Percentiles rank a stretch among this genome's conserved stretches.
These are phyloP conservation scores for Ophthalmotilapia sp. DNA, from an alignment of 2,113 vertebrate species.

Conservation along the genomic window DNA sequence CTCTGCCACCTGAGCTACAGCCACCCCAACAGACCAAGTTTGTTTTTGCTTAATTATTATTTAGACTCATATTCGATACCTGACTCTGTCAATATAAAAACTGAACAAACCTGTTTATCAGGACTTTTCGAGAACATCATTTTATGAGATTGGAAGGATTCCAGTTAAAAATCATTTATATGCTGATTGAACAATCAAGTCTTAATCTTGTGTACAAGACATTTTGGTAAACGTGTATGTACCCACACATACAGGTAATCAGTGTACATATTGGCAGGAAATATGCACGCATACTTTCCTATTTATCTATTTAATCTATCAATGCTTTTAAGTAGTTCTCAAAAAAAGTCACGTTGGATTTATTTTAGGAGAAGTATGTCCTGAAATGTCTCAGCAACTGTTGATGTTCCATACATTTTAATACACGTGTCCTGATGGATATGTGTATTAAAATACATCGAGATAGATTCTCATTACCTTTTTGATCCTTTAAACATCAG, in stretches of 20 bases:
- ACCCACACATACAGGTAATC: background rate
- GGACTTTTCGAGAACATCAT: background rate
- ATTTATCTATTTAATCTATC: background rate
- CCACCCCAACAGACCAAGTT: background rate
- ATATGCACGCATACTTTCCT: background rate
- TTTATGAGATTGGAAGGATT: background rate
- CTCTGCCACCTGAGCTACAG: too few species aligned
- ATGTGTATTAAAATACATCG: background rate
- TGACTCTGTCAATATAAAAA: background rate
- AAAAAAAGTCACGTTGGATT: background rate
- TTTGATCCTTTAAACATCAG: background rate
- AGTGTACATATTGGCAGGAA: background rate
- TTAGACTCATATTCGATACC: background rate
- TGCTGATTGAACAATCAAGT: background rate
- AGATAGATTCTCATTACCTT: background rate
- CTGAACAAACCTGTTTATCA: background rate
- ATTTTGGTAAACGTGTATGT: background rate
- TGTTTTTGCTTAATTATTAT: background rate
- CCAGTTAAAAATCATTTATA: background rate
- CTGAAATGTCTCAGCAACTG: background rate
- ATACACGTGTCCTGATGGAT: background rate
- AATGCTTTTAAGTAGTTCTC: background rate
- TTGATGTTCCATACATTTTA: background rate
- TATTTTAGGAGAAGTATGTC: background rate
- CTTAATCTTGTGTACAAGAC: background rate